Percentiles rank a stretch among this genome's conserved stretches.
Evolutionary conservation across 2,797 vertebrate species (phyloP).

Genomic region (Nyctalus aviator): DNA sequence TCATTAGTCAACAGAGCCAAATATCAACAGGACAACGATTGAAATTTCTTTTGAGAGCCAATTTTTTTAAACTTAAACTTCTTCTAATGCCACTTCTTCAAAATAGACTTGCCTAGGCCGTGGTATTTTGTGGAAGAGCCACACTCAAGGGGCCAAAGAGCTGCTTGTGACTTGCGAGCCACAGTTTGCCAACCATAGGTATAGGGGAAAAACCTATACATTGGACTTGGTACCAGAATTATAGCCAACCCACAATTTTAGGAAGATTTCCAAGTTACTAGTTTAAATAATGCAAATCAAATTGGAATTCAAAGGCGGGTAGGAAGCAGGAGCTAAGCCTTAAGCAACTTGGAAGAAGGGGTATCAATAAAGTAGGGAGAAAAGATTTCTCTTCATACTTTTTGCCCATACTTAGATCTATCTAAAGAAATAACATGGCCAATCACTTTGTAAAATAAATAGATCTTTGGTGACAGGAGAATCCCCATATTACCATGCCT

Average conservation of each 20-base stretch:
- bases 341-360: neutral
- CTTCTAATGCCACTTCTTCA: no score
- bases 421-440: neutral
- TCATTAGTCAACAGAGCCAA: no score
- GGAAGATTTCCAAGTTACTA: neutral
- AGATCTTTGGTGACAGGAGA: neutral
- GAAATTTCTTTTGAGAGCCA: no score
- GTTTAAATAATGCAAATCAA: conserved; percentile 53
- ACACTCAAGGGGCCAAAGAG: no score
- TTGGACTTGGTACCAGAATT: neutral
- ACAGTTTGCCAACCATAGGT: no score
- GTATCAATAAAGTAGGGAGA: neutral
- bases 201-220: neutral
- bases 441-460: conserved; percentile 26
- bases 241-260: neutral
- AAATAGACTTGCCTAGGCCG: no score
- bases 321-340: neutral
- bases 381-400: conserved; percentile 37
- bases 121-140: no score
- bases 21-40: no score
- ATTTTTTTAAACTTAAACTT: no score
- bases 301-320: neutral
- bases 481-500: neutral
- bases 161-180: no score
- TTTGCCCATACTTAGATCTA: conserved; percentile 12